Evolutionary conservation across 2,888 invertebrate genomes (phyloP).

Genomic region (Aquatica leii): DNA sequence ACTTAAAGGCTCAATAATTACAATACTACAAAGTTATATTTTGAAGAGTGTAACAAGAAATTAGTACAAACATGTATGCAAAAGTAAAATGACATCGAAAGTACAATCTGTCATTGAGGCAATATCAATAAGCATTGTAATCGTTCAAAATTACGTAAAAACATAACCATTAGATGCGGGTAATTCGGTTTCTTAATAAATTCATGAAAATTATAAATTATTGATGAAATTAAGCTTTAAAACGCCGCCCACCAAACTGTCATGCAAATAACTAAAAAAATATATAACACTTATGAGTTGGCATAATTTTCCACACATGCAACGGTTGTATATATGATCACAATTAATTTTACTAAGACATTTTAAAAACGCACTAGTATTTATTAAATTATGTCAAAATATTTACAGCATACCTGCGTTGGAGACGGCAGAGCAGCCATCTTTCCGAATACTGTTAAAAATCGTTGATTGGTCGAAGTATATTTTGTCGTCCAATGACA

Average conservation of each 20-base stretch:
- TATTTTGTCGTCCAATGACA: constrained; percentile 50
- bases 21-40: not conserved
- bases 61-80: not conserved
- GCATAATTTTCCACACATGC: constrained; percentile 1
- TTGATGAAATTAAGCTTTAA: constrained; percentile 43
- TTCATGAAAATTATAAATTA: constrained; percentile 33
- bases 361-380: constrained; percentile 30
- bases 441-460: constrained; percentile 64
- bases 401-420: constrained; percentile 73
- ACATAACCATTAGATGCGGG: too few species aligned
- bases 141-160: too few species aligned
- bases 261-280: constrained; percentile 29
- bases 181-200: not conserved
- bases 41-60: not conserved
- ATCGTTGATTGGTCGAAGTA: constrained; percentile 50
- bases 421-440: constrained; percentile 88
- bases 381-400: constrained; percentile 46
- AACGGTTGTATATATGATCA: not conserved
- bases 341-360: not conserved
- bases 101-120: not conserved
- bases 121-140: constrained; percentile 4
- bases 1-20: not conserved
- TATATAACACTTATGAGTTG: constrained; percentile 11
- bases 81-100: constrained; percentile 3
- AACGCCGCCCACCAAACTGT: constrained; percentile 55